phyloP scores from a whole-genome alignment of 53 echinoderm and acorn worm genomes.

The Crossaster papposus region DNA sequence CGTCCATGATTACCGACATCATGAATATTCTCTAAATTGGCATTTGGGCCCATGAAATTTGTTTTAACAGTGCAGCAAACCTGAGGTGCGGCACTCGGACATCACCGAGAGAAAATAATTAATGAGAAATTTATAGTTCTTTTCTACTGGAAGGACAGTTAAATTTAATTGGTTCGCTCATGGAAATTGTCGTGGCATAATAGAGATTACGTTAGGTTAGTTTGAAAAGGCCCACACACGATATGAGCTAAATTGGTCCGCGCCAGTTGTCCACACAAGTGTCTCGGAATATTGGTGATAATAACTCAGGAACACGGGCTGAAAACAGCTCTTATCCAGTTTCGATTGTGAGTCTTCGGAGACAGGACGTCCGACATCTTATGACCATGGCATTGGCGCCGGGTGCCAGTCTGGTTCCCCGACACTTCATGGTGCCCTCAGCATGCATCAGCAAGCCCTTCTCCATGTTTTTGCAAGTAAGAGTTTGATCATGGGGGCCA shows the following conservation, averaged over 20 bases:
- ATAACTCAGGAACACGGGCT: not conserved
- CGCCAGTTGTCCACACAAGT: not conserved
- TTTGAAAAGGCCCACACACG: not conserved
- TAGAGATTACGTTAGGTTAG: not conserved
- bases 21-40: not conserved
- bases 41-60: not conserved
- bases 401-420: slow-evolving; percentile 22
- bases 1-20: not conserved
- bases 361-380: slow-evolving; percentile 7
- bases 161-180: not conserved
- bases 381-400: slow-evolving; percentile 44
- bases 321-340: not conserved
- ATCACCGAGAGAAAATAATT: not conserved
- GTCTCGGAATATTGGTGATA: not conserved
- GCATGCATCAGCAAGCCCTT: slow-evolving; percentile 56
- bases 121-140: not conserved
- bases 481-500: not conserved
- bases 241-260: slow-evolving; percentile 9
- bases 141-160: not conserved
- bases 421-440: slow-evolving; percentile 36
- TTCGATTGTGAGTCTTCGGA: not conserved
- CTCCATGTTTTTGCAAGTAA: slow-evolving; percentile 53
- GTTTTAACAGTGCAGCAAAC: not conserved
- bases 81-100: not conserved
- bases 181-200: not conserved